phyloP scores from a whole-genome alignment of 1,140 invertebrate species.

The Goniozus legneri region DNA sequence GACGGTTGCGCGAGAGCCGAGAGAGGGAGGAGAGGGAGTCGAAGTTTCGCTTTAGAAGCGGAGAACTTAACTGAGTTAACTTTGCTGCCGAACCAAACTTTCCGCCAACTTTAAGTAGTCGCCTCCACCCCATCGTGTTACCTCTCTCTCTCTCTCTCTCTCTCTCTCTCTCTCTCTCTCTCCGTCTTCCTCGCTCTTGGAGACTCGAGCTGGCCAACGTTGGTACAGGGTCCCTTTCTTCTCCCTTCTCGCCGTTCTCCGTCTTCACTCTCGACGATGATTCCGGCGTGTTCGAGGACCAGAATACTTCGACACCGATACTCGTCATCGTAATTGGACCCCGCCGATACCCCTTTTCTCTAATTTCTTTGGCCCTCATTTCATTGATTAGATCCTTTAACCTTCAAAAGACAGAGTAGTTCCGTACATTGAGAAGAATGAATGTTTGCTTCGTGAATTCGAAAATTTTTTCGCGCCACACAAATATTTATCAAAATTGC shows the following conservation, averaged over 20 bases:
- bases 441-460: no score
- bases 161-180: conserved; percentile 3
- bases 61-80: conserved; percentile 56
- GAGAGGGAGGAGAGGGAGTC: conserved; percentile 25
- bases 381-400: no score
- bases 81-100: conserved; percentile 53
- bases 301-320: conserved; percentile 30
- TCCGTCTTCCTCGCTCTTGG: conserved; percentile 18
- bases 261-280: conserved; percentile 1
- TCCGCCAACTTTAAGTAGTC: conserved; percentile 54
- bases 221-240: conserved; percentile 5
- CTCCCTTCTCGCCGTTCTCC: conserved; percentile 5
- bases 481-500: no score
- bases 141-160: conserved; percentile 2
- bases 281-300: conserved; percentile 19
- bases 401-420: no score
- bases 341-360: no score
- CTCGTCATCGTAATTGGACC: conserved; percentile 30
- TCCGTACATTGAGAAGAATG: no score
- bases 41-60: conserved; percentile 50
- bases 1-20: conserved; percentile 6
- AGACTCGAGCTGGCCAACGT: conserved; percentile 12
- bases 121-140: conserved; percentile 19
- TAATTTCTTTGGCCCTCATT: no score
- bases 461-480: no score